Base-by-base conservation (phyloP, 2,888 invertebrate species). In the Lasioglossum pauxillum region DNA sequence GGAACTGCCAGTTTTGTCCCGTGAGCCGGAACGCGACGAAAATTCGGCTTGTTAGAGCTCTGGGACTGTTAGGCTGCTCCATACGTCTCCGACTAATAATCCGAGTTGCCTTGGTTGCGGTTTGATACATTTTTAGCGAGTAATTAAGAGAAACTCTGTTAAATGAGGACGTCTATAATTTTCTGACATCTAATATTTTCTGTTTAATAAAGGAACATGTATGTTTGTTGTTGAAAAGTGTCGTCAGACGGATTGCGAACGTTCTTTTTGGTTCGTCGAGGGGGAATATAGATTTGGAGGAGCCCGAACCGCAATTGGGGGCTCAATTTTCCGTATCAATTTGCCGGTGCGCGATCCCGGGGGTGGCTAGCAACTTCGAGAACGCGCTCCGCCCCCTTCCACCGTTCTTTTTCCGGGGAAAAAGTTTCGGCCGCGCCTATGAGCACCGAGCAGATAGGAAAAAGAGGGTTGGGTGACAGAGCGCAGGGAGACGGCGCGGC, bases 341-440 rank as follows among this genome's bases (percentile, higher is more conserved):
- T 85, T 76, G 82, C 69, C 44, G n/a, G 8, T 31, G 14, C n/a
- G 12, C 46, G 44, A 10, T 10, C 74, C 38, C n/a, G 72, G 16
- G 72, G 69, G 69, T 27, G 53, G n/a, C 67, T 49, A 38, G 60
- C 78, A 80, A 80, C 78, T 80, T 73, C 38, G 23, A 35, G 27
- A 53, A 86, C 82, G 41, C 82, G 77, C 67, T 72, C 73, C 69
- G 1, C 41, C 69, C 69, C 69, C 5, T 69, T 53, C 23, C n/a
- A 19, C 35, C 69, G 10, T 19, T 46, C 72, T 88, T 92, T 88
- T 91, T 88, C 53, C 87, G 27, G 86, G 85, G 89, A 88, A 91
- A 92, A 93, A 93, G 92, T 93, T 93, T 91, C 85, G 87, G 88
- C 76, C 90, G 88, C 92, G 93, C 92, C 93, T 92, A 93, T 92